Evolutionary conservation across 2,888 invertebrate species (phyloP).

Genomic region (Siphonodentalium dalli): DNA sequence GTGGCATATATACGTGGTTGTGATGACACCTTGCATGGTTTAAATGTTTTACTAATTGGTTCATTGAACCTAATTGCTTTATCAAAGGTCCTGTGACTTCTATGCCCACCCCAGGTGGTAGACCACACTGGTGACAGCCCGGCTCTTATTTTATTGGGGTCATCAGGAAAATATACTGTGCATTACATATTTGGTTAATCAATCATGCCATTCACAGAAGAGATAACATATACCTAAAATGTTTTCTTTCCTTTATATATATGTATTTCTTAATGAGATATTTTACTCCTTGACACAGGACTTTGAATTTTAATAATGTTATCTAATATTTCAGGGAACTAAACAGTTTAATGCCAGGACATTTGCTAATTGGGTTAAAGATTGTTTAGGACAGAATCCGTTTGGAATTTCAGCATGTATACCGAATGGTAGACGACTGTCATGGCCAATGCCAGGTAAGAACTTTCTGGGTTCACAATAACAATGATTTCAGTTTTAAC

Average conservation of each 20-base stretch:
- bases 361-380: slow-evolving; percentile 61
- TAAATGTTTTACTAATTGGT: too few relatives aligned
- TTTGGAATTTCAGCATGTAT: slow-evolving; percentile 63
- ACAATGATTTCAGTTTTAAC: too few relatives aligned
- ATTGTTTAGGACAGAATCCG: slow-evolving; percentile 57
- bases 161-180: background rate
- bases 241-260: background rate
- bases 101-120: too few relatives aligned
- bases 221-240: too few relatives aligned
- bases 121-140: background rate
- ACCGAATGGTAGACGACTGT: slow-evolving; percentile 57
- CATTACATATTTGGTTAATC: too few relatives aligned
- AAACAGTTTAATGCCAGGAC: slow-evolving; percentile 47
- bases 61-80: too few relatives aligned
- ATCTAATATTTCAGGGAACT: slow-evolving; percentile 39
- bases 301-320: background rate
- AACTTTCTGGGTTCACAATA: too few relatives aligned
- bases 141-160: background rate
- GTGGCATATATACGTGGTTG: too few relatives aligned
- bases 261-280: background rate
- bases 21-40: too few relatives aligned
- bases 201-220: too few relatives aligned
- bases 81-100: too few relatives aligned
- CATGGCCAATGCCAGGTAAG: slow-evolving; percentile 61
- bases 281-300: too few relatives aligned